Conservation (phyloP, 2,113 vertebrate genomes). For the Beaufortia kweichowensis region DNA sequence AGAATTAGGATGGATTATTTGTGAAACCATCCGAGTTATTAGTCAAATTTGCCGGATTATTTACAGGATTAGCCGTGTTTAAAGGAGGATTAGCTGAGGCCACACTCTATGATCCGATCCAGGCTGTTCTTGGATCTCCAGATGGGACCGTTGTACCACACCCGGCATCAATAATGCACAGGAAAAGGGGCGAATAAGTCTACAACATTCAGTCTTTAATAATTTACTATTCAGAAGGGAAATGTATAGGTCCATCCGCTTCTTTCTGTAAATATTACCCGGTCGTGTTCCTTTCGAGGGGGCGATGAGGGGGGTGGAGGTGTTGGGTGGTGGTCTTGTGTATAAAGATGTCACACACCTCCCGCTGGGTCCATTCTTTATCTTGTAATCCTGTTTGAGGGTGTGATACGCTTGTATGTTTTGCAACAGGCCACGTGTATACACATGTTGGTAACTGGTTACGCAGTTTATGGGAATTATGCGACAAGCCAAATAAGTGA, state of each 20-base stretch:
- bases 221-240: conserved; percentile 71
- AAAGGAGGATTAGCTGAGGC: conserved; percentile 11
- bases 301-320: conserved; percentile 17
- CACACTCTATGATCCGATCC: conserved; percentile 65
- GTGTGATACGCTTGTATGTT: conserved; percentile 25
- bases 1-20: neutral
- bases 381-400: conserved; percentile 65
- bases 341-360: conserved; percentile 70
- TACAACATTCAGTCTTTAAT: conserved; percentile 63
- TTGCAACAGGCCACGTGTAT: conserved; percentile 20
- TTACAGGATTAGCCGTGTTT: neutral
- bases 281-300: conserved; percentile 57
- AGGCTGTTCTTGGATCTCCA: conserved; percentile 63
- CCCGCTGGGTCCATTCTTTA: conserved; percentile 65
- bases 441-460: neutral
- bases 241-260: conserved; percentile 67
- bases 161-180: conserved; percentile 76
- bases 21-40: neutral
- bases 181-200: conserved; percentile 68
- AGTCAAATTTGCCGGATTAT: neutral
- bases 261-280: conserved; percentile 64
- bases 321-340: conserved; percentile 41
- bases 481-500: neutral
- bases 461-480: neutral
- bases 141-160: conserved; percentile 74